phyloP scores from a whole-genome alignment of 2,797 vertebrate genomes.

The Harpagifer antarcticus region DNA sequence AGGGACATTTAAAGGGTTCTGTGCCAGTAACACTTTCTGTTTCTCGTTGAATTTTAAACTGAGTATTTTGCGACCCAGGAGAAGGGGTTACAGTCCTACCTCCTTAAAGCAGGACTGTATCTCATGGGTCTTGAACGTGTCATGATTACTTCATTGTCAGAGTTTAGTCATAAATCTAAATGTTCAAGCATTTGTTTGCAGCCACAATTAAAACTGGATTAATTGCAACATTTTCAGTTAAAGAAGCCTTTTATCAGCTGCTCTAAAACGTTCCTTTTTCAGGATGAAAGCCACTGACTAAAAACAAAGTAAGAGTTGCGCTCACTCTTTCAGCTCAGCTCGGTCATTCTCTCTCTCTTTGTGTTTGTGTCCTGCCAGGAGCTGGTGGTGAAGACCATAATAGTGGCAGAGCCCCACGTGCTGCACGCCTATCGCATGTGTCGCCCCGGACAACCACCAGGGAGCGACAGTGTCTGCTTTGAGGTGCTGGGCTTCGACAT shows the following conservation, averaged over 20 bases:
- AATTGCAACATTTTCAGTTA: constrained; percentile 32
- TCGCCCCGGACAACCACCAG: constrained; percentile 95
- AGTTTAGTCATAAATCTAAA: constrained; percentile 22
- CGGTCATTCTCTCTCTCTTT: constrained; percentile 31
- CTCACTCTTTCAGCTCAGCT: not conserved
- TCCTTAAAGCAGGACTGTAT: constrained; percentile 7
- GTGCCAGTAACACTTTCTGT: constrained; percentile 26
- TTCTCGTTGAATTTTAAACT: constrained; percentile 17
- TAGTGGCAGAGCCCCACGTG: constrained; percentile 96
- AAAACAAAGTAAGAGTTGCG: constrained; percentile 10
- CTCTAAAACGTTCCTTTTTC: constrained; percentile 7
- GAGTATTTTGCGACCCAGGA: constrained; percentile 3
- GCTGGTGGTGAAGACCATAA: constrained; percentile 96
- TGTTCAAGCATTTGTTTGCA: constrained; percentile 17
- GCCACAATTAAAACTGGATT: constrained; percentile 13
- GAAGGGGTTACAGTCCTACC: not conserved
- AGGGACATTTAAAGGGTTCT: constrained; percentile 38
- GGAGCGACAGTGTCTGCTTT: constrained; percentile 98
- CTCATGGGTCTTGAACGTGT: constrained; percentile 3
- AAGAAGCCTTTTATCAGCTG: constrained; percentile 29
- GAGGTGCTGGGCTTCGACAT: constrained; percentile 98
- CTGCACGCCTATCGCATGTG: constrained; percentile 98
- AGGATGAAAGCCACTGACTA: not conserved
- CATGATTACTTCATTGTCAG: constrained; percentile 18
- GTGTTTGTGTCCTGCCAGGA: constrained; percentile 83